Evolutionary conservation across 2,113 vertebrate species (phyloP).

Genomic region (Oreochromis aureus): DNA sequence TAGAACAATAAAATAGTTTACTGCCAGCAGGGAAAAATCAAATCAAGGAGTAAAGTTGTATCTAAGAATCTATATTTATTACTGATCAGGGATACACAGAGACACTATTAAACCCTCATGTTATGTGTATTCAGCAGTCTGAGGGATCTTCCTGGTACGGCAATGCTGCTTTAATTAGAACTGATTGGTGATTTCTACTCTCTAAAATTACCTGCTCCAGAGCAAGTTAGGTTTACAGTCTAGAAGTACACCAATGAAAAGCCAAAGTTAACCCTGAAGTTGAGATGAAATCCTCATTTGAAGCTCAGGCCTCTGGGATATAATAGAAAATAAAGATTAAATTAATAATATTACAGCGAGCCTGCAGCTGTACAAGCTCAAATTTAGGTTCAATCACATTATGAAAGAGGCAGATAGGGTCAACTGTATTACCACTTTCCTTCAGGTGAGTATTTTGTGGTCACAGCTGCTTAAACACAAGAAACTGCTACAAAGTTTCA

Average conservation of each 20-base stretch:
- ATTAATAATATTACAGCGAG: not conserved
- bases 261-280: not conserved
- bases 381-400: not conserved
- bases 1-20: not conserved
- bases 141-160: accelerated
- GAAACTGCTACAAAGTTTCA: not conserved
- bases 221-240: not conserved
- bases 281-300: not conserved
- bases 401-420: not conserved
- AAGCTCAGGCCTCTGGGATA: not conserved
- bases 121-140: not conserved
- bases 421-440: not conserved
- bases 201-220: not conserved
- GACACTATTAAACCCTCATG: not conserved
- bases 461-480: not conserved
- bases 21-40: accelerated
- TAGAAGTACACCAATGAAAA: not conserved
- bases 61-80: not conserved
- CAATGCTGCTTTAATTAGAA: not conserved
- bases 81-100: not conserved
- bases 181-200: not conserved
- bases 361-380: not conserved
- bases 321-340: not conserved
- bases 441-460: not conserved
- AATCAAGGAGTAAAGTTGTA: not conserved